Conservation (phyloP, 2,888 invertebrate genomes). For the Bellardia pandia region DNA sequence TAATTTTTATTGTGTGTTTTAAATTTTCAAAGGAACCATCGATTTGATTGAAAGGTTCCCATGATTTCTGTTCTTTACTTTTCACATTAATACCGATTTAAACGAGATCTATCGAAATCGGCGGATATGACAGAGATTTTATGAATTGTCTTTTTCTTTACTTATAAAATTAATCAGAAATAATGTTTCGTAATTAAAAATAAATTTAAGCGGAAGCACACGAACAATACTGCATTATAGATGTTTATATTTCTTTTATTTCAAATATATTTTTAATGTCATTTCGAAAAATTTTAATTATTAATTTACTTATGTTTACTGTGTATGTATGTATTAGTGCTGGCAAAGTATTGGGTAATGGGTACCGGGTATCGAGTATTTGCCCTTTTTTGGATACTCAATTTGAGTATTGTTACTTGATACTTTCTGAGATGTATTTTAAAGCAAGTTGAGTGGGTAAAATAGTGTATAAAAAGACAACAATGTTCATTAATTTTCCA, state of each 20-base stretch:
- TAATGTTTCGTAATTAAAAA: slow-evolving; percentile 2
- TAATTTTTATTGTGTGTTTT: slow-evolving; percentile 78
- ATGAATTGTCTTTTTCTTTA: slow-evolving; percentile 4
- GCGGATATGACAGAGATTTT: slow-evolving; percentile 56
- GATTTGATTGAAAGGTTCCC: slow-evolving; percentile 58
- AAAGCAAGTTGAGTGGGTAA: too few species aligned
- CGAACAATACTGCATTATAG: slow-evolving; percentile 16
- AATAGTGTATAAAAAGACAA: too few species aligned
- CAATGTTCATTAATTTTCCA: too few species aligned
- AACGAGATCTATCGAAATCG: slow-evolving; percentile 40
- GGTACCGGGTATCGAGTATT: too few species aligned
- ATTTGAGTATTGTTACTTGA: too few species aligned
- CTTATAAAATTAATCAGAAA: not conserved
- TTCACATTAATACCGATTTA: slow-evolving; percentile 9
- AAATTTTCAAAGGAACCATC: slow-evolving; percentile 26
- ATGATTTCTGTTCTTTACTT: slow-evolving; percentile 39
- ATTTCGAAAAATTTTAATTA: not conserved
- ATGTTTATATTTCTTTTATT: not conserved
- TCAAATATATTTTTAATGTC: not conserved
- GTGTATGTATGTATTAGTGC: too few species aligned
- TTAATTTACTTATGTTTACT: too few species aligned
- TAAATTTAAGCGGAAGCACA: slow-evolving; percentile 3
- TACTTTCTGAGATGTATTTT: too few species aligned
- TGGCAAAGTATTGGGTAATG: too few species aligned
- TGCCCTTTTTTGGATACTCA: too few species aligned